A percentile compares a stretch with the other conserved stretches of the same genome.
These are phyloP conservation scores for Falco biarmicus DNA, from an alignment of 2,797 vertebrate species.

Conservation along the genomic window DNA sequence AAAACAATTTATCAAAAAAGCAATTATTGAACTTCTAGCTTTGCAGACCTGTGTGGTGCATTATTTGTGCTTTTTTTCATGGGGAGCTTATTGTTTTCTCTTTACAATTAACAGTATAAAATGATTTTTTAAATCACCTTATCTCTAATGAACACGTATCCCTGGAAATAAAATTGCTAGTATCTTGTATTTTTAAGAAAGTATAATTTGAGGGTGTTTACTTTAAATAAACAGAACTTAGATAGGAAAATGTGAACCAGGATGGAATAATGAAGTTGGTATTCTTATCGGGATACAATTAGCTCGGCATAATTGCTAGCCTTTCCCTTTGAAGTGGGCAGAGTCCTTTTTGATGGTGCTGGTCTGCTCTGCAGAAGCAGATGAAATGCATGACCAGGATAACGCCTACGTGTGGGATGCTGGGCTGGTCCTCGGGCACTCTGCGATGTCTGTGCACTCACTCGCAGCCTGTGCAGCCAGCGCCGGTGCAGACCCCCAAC, in stretches of 20 bases:
- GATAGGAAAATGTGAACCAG: neutral
- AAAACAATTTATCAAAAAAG: conserved; percentile 57
- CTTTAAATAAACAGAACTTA: conserved; percentile 24
- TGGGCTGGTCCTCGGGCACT: neutral
- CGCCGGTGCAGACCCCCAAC: neutral
- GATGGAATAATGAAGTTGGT: neutral
- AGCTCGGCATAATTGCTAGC: neutral
- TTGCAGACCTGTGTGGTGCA: neutral
- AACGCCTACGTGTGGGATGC: neutral
- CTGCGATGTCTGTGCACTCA: neutral
- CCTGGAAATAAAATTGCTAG: conserved; percentile 7
- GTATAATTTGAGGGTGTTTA: conserved; percentile 32
- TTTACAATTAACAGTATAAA: conserved; percentile 37
- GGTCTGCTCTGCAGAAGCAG: neutral
- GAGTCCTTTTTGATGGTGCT: neutral
- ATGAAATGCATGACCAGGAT: neutral
- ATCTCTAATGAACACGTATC: conserved; percentile 56
- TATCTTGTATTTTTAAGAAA: neutral
- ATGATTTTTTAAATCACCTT: conserved; percentile 19
- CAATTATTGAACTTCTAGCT: conserved; percentile 33
- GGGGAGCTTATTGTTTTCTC: conserved; percentile 32
- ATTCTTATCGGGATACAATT: neutral
- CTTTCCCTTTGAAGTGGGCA: conserved; percentile 11
- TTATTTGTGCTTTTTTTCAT: conserved; percentile 35
- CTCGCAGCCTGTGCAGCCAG: neutral